A percentile compares a stretch with the other conserved stretches of the same genome.
Evolutionary conservation across 1,140 invertebrate genomes (phyloP).

Genomic region (Octopus sinensis): DNA sequence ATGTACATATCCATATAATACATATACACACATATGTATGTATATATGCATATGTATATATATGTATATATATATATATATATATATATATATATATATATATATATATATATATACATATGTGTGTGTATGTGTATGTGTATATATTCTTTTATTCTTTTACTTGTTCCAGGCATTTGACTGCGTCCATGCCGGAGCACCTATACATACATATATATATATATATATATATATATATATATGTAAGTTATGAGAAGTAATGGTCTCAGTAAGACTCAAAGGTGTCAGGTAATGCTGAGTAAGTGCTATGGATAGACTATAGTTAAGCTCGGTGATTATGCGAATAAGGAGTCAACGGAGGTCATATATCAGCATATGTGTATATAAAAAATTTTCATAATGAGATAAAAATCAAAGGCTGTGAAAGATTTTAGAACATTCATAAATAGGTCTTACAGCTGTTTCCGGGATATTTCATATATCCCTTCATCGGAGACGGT

Average conservation of each 20-base stretch:
- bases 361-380: too few relatives aligned
- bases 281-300: too few relatives aligned
- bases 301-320: too few relatives aligned
- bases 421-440: too few relatives aligned
- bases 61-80: not conserved
- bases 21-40: not conserved
- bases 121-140: not conserved
- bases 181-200: not conserved
- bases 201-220: not conserved
- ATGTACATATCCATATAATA: not conserved
- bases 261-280: too few relatives aligned
- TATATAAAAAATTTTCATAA: too few relatives aligned
- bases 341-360: too few relatives aligned
- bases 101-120: not conserved
- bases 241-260: not conserved
- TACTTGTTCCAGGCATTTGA: not conserved
- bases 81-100: not conserved
- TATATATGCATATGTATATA: not conserved
- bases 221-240: not conserved
- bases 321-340: too few relatives aligned
- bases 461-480: too few relatives aligned
- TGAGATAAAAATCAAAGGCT: too few relatives aligned
- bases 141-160: not conserved
- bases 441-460: too few relatives aligned
- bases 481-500: too few relatives aligned